Conservation (phyloP, 2,797 vertebrate species). For the Chrysocyon brachyurus region DNA sequence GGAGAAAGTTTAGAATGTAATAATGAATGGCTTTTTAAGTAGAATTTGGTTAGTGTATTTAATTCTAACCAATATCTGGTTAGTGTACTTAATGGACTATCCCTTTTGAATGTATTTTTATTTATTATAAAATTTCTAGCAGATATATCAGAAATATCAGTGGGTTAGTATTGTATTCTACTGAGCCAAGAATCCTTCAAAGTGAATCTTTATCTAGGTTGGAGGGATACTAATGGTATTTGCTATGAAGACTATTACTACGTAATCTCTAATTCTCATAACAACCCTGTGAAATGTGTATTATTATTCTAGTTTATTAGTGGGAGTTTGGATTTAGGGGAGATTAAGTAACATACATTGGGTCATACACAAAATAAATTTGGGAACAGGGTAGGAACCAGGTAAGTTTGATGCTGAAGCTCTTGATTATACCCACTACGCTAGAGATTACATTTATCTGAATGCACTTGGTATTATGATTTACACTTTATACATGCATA, state of each 20-base stretch:
- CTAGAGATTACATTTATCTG: not conserved
- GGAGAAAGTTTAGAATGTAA: constrained; percentile 62
- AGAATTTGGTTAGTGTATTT: not conserved
- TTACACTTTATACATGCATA: constrained; percentile 12
- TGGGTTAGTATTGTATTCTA: not conserved
- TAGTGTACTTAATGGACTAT: not conserved
- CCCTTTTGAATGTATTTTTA: not conserved
- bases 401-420: not conserved
- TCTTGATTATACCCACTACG: not conserved
- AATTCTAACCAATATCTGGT: not conserved
- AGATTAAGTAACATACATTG: not conserved
- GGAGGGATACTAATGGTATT: not conserved
- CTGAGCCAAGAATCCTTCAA: not conserved
- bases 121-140: not conserved
- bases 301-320: not conserved
- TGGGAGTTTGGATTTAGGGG: not conserved
- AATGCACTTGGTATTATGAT: not conserved
- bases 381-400: not conserved
- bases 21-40: constrained; percentile 63
- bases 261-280: not conserved
- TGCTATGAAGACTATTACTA: not conserved
- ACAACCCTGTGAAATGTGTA: not conserved
- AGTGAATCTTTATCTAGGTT: not conserved
- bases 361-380: not conserved
- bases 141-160: not conserved